These are phyloP conservation scores for Hofmannophila pseudospretella DNA, from an alignment of 2,888 invertebrate species.

Conservation along the genomic window DNA sequence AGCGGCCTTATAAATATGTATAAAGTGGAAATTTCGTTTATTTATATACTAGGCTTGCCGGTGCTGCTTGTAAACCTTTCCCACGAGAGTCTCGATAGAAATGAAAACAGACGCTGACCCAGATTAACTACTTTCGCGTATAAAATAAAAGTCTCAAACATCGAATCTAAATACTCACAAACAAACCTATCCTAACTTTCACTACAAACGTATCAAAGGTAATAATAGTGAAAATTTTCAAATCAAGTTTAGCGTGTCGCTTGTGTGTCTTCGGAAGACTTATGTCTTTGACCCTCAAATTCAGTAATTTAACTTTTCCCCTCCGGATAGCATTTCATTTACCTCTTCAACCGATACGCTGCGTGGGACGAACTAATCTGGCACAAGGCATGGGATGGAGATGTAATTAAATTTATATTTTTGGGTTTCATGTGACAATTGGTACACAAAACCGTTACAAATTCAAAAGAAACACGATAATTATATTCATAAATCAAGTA, in stretches of 20 bases:
- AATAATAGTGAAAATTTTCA: slow-evolving; percentile 6
- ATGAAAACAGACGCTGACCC: neutral
- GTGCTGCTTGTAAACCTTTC: neutral
- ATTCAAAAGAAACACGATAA: no score
- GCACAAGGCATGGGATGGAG: slow-evolving; percentile 48
- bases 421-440: neutral
- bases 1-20: slow-evolving; percentile 22
- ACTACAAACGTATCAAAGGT: neutral
- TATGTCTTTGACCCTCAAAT: slow-evolving; percentile 77
- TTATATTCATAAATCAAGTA: no score
- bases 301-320: slow-evolving; percentile 79
- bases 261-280: slow-evolving; percentile 19
- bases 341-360: slow-evolving; percentile 78
- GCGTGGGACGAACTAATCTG: slow-evolving; percentile 77
- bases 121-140: neutral
- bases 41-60: slow-evolving; percentile 1
- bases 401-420: slow-evolving; percentile 13
- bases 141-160: no score
- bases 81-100: neutral
- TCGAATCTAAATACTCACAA: no score
- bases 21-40: slow-evolving; percentile 8
- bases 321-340: slow-evolving; percentile 78
- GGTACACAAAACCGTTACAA: no score
- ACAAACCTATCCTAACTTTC: no score
- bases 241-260: slow-evolving; percentile 8